Conservation (phyloP, 2,797 vertebrate species). For the Dipus sagitta region DNA sequence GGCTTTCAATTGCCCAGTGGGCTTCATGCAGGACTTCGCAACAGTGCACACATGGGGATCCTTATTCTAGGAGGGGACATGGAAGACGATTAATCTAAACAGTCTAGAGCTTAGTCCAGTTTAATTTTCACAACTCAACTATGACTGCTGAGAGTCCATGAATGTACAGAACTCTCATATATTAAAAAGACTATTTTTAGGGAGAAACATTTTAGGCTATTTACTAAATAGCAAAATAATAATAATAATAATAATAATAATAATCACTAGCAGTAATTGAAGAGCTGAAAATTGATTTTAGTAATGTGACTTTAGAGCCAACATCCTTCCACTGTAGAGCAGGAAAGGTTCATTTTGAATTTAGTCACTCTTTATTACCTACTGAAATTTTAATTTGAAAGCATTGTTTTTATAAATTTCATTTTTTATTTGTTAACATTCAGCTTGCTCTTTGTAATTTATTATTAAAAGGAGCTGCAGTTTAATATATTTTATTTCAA, state of each 20-base stretch:
- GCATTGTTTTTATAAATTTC: neutral
- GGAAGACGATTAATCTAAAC: neutral
- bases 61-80: neutral
- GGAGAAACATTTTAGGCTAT: neutral
- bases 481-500: neutral
- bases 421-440: slow-evolving; percentile 42
- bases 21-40: neutral
- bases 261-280: neutral
- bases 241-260: neutral
- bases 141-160: neutral
- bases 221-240: neutral
- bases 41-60: neutral
- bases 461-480: neutral
- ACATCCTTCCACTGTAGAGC: neutral
- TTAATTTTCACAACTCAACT: neutral
- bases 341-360: neutral
- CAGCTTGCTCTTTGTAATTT: neutral
- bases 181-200: neutral
- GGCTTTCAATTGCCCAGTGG: neutral
- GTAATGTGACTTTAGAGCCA: neutral
- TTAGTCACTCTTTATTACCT: neutral
- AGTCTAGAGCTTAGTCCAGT: neutral
- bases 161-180: neutral
- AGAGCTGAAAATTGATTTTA: neutral
- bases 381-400: slow-evolving; percentile 35